Conservation (phyloP, 1,140 invertebrate genomes). For the Tenebrio molitor region DNA sequence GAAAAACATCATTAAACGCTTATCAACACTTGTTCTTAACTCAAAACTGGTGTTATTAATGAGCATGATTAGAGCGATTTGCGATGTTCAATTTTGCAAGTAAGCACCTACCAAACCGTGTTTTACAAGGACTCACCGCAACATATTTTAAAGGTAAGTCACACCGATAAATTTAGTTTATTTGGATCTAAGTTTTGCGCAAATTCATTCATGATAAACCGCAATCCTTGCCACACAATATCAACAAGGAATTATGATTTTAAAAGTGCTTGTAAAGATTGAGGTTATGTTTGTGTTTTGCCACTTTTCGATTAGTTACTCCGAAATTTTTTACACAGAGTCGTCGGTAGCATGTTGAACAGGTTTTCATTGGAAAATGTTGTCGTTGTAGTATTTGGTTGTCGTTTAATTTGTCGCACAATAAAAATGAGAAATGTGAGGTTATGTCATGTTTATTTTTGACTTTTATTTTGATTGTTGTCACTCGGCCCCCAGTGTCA, state of each 20-base stretch:
- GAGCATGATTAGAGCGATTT: conserved; percentile 11
- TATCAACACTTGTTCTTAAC: neutral
- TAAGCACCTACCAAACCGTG: conserved; percentile 54
- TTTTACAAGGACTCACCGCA: conserved; percentile 63
- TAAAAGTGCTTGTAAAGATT: conserved; percentile 36
- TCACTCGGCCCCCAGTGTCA: conserved; percentile 54
- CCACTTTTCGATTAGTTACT: no score
- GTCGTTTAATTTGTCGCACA: no score
- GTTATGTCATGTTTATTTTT: conserved; percentile 10
- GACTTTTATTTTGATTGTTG: conserved; percentile 45
- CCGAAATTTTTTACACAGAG: no score
- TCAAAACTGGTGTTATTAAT: neutral
- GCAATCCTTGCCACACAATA: neutral
- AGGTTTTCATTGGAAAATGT: no score
- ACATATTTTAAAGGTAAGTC: conserved; percentile 75
- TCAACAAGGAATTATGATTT: no score
- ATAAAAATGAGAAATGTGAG: neutral
- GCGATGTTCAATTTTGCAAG: conserved; percentile 55
- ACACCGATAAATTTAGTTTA: no score
- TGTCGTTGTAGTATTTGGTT: no score
- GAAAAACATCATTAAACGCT: no score
- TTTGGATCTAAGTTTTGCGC: no score
- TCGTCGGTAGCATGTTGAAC: no score
- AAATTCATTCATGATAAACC: neutral
- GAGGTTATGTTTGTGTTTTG: conserved; percentile 4